phyloP scores from a whole-genome alignment of 2,113 vertebrate genomes.

The Heterocephalus glaber region DNA sequence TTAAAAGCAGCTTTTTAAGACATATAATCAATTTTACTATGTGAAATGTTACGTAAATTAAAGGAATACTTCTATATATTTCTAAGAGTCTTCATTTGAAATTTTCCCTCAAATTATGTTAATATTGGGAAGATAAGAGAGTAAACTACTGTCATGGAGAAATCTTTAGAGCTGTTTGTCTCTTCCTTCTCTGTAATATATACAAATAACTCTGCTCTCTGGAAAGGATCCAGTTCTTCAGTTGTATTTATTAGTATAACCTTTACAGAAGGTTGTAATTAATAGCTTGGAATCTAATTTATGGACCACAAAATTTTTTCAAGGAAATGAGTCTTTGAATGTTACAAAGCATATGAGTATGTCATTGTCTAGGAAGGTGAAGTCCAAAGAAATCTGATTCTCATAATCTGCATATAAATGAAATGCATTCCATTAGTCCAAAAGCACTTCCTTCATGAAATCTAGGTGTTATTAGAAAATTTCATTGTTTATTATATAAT shows the following conservation, averaged over 20 bases:
- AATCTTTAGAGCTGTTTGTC: neutral
- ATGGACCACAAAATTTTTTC: constrained; percentile 5
- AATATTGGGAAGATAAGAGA: neutral
- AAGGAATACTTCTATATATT: neutral
- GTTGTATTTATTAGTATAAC: neutral
- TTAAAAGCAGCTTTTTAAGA: constrained; percentile 29
- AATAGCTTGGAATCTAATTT: neutral
- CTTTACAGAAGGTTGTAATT: neutral
- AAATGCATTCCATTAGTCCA: constrained; percentile 33
- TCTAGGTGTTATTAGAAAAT: neutral
- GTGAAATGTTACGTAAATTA: neutral
- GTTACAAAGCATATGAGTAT: neutral
- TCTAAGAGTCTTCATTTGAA: neutral
- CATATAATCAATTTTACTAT: neutral
- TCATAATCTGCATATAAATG: neutral
- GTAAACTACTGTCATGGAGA: neutral
- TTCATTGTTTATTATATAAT: neutral
- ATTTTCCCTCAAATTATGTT: neutral
- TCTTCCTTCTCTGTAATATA: neutral
- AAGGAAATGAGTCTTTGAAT: constrained; percentile 27
- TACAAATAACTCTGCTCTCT: neutral
- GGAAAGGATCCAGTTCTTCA: neutral
- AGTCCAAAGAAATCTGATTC: neutral
- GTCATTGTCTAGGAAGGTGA: neutral
- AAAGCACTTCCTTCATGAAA: constrained; percentile 1